Conservation (phyloP, 2,113 vertebrate species). For the Talpa occidentalis region DNA sequence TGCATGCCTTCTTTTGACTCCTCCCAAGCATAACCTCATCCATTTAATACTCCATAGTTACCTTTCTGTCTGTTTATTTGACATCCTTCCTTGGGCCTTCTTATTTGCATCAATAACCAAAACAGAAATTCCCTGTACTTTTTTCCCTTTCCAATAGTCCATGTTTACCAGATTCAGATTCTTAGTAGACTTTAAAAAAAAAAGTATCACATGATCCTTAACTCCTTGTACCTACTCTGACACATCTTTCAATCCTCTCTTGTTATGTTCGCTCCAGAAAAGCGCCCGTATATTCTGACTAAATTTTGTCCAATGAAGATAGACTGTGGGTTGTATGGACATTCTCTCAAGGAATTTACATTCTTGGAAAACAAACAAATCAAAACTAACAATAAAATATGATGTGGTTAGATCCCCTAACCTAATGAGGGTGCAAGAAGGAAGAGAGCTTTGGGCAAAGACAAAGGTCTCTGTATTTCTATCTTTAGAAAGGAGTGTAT, state of each 20-base stretch:
- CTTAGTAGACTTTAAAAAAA: background rate
- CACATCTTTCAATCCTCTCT: background rate
- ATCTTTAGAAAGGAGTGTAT: background rate
- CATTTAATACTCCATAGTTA: background rate
- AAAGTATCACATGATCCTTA: too few species aligned
- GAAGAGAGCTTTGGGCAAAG: background rate
- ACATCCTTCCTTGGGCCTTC: too few species aligned
- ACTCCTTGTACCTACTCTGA: background rate
- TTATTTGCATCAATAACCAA: too few species aligned
- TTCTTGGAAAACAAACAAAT: background rate
- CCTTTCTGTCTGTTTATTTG: background rate
- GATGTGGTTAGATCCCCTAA: too few species aligned
- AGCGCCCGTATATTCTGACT: background rate
- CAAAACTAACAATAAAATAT: too few species aligned
- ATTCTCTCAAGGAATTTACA: background rate
- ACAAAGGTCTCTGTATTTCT: accelerated
- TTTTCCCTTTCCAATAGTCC: too few species aligned
- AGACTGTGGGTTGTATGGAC: too few species aligned
- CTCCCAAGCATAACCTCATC: background rate
- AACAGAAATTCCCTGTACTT: too few species aligned
- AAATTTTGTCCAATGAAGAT: background rate
- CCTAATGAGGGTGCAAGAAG: background rate
- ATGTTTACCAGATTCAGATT: background rate
- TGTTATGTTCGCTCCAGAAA: background rate
- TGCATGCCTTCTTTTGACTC: too few species aligned